Evolutionary conservation across 2,113 vertebrate species (phyloP), one percentile per base, ranked within the genome.

Genomic region (Pluvialis apricaria): DNA sequence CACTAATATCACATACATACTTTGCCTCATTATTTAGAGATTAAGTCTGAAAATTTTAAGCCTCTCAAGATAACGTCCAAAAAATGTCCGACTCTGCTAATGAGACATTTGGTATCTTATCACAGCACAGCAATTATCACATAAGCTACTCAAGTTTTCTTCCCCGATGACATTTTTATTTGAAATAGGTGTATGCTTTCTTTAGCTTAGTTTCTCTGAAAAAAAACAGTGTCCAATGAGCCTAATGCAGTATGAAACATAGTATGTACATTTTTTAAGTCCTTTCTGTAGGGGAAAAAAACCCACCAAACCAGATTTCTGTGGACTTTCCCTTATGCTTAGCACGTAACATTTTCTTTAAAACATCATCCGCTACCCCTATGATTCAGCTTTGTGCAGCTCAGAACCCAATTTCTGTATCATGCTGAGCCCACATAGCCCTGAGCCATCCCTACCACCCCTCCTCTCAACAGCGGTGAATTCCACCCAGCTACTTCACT

Each of bases 21-120:
- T 94, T 89, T 86, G 49, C 54, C 91, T 94, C 80, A 94, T 96
- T 96, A 95, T 65, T 89, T 82, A 80, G 77, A 96, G 96, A 95
- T 96, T 94, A 96, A 87, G 65, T 58, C 57, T 54, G 62, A 87
- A 94, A 94, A 91, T 77, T 57, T 89, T 94, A 95, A 94, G 83
- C 81, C 44, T 79, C 31, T 79, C 73, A 85, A 77, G 61, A 72
- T 58, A 86, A 84, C 17, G 40, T 69, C 52, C 51, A 69, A 84
- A 85, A 96, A 18, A 40, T 61, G 66, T 94, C 65, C 62, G 18
- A 61, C 36, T 88, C 31, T 0, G 0, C 65, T 96, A 92, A 96
- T 76, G 61, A 86, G 69, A 61, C 32, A 52, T 34, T 83, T 86
- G 19, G 24, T 84, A 6, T 70, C 36, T 88, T 80, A 65, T 54